phyloP scores from a whole-genome alignment of 2,113 vertebrate species.

The Tachuris rubrigastra region DNA sequence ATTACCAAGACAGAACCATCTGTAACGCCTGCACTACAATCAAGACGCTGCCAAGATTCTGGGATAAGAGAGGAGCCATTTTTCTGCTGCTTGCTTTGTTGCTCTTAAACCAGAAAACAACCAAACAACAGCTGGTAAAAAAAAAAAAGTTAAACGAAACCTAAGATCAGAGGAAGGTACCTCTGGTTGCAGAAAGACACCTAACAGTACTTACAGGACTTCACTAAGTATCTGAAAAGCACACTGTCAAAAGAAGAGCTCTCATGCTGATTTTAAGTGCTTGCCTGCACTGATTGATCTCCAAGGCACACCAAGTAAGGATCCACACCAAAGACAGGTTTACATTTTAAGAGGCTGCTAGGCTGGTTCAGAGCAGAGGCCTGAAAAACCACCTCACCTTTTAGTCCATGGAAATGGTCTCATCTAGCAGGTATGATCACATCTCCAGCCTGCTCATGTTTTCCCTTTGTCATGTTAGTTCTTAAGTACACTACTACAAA shows the following conservation, averaged over 20 bases:
- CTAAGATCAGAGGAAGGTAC: background rate
- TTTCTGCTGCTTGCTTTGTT: background rate
- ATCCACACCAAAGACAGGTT: background rate
- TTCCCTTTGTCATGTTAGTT: background rate
- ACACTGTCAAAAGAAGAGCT: fast-evolving
- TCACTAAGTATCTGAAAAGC: background rate
- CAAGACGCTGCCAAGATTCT: background rate
- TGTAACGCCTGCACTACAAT: background rate
- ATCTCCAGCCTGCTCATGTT: background rate
- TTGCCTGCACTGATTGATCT: background rate
- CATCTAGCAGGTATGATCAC: background rate
- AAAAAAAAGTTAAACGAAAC: background rate
- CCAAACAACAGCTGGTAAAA: background rate
- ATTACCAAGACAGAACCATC: background rate
- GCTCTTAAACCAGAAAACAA: background rate
- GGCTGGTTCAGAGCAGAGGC: background rate
- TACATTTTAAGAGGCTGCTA: background rate
- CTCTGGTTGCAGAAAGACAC: background rate
- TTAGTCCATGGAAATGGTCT: background rate
- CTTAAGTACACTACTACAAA: background rate
- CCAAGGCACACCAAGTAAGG: background rate
- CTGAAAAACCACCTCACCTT: background rate
- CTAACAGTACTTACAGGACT: background rate
- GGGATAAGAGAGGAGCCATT: fast-evolving
- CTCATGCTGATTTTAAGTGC: background rate